Percentiles rank a stretch among this genome's conserved stretches.
phyloP scores from a whole-genome alignment of 2,113 vertebrate genomes.

The Alethe diademata region DNA sequence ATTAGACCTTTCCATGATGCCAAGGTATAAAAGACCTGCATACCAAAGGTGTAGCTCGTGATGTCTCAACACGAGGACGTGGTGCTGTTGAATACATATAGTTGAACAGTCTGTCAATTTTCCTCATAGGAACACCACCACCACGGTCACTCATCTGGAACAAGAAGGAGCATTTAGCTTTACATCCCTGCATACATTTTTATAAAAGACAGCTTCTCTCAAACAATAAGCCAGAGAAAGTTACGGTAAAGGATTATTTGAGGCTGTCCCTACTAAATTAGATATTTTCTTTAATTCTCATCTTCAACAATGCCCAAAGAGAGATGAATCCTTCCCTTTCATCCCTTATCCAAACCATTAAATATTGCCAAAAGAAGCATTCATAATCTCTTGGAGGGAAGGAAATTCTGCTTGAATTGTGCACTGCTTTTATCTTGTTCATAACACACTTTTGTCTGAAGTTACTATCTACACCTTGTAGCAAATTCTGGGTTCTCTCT shows the following conservation, averaged over 20 bases:
- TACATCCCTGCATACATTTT: neutral
- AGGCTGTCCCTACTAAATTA: neutral
- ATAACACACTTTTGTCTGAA: neutral
- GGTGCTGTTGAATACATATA: constrained; percentile 98
- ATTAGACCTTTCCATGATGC: neutral
- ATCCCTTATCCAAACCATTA: neutral
- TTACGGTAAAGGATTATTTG: neutral
- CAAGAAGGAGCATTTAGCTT: neutral
- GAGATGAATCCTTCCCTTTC: neutral
- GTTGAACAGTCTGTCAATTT: constrained; percentile 94
- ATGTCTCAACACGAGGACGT: constrained; percentile 82
- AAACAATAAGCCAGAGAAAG: neutral
- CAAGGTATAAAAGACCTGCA: neutral
- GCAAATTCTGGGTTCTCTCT: neutral
- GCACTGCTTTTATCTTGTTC: neutral
- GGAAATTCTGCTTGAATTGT: neutral
- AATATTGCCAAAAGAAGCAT: neutral
- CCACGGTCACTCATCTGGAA: constrained; percentile 91
- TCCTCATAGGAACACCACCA: constrained; percentile 92
- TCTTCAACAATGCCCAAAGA: neutral
- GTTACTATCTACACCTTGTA: neutral
- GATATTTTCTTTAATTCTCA: neutral
- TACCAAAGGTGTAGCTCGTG: constrained; percentile 89
- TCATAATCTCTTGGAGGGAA: neutral
- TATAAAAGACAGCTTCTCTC: neutral